Evolutionary conservation across 1,140 invertebrate genomes (phyloP).

Genomic region (Geopemphigus sp.): DNA sequence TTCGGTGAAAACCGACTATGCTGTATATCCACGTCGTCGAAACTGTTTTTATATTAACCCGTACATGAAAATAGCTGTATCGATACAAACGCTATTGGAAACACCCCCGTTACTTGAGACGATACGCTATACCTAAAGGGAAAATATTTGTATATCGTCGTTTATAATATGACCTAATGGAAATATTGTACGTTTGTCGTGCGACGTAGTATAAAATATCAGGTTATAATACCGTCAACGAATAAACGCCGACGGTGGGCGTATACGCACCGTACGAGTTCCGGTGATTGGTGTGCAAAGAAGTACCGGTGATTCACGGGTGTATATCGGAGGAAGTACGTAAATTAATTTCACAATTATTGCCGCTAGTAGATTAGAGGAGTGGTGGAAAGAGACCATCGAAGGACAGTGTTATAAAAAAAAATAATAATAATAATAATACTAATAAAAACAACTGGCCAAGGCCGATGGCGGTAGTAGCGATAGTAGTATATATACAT

Average conservation of each 20-base stretch:
- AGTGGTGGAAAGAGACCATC: neutral
- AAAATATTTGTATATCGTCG: neutral
- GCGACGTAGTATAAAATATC: neutral
- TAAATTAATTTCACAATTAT: conserved; percentile 39
- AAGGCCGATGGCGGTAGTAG: conserved; percentile 6
- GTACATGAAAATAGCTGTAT: no score
- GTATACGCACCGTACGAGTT: neutral
- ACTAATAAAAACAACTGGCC: conserved; percentile 21
- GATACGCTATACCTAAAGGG: neutral
- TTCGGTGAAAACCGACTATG: no score
- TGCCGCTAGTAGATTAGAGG: neutral
- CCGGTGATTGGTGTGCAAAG: neutral
- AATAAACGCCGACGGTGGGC: neutral
- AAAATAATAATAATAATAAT: conserved; percentile 12
- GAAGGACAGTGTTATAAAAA: conserved; percentile 21
- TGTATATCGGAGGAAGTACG: conserved; percentile 18
- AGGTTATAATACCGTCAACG: neutral
- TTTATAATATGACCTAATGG: neutral
- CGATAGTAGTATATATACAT: no score
- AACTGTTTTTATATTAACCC: no score
- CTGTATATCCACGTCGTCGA: no score
- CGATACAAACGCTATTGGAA: no score
- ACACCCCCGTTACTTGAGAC: no score
- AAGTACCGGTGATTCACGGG: conserved; percentile 10
- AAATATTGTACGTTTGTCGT: neutral